A percentile compares a stretch with the other conserved stretches of the same genome.
phyloP scores from a whole-genome alignment of 2,113 vertebrate genomes.

The Tragelaphus scriptus region DNA sequence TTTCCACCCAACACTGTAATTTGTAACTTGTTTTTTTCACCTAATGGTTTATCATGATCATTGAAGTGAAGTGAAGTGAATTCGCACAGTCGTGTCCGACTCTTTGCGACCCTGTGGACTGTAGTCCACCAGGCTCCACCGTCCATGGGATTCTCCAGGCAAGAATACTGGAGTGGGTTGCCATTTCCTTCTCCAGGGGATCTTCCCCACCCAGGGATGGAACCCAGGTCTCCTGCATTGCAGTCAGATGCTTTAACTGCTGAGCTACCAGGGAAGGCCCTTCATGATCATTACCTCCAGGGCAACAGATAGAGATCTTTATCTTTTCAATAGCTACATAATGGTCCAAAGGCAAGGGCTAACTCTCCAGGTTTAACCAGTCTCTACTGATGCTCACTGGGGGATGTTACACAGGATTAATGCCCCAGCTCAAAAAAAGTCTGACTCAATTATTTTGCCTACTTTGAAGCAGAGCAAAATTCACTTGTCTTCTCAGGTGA shows the following conservation, averaged over 20 bases:
- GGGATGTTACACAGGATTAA: background rate
- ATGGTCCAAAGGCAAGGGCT: fast-evolving
- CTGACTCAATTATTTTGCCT: background rate
- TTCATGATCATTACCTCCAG: background rate
- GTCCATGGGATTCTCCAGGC: too few species aligned
- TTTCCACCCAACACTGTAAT: fast-evolving
- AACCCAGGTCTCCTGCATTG: too few species aligned
- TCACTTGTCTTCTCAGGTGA: background rate
- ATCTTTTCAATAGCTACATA: background rate
- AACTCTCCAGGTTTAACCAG: background rate
- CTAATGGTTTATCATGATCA: background rate
- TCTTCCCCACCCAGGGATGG: too few species aligned
- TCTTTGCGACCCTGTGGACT: too few species aligned
- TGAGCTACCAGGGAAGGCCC: too few species aligned
- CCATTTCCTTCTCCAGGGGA: too few species aligned
- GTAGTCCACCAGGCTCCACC: too few species aligned
- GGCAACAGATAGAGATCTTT: too few species aligned
- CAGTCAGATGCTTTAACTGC: too few species aligned
- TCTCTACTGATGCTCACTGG: background rate
- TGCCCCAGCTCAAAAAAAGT: background rate
- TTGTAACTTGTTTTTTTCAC: background rate
- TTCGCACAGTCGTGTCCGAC: too few species aligned
- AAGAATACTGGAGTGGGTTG: too few species aligned
- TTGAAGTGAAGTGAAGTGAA: too few species aligned
- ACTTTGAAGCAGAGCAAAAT: background rate